These are phyloP conservation scores for Zingel zingel DNA, from an alignment of 2,113 vertebrate species.

Conservation along the genomic window DNA sequence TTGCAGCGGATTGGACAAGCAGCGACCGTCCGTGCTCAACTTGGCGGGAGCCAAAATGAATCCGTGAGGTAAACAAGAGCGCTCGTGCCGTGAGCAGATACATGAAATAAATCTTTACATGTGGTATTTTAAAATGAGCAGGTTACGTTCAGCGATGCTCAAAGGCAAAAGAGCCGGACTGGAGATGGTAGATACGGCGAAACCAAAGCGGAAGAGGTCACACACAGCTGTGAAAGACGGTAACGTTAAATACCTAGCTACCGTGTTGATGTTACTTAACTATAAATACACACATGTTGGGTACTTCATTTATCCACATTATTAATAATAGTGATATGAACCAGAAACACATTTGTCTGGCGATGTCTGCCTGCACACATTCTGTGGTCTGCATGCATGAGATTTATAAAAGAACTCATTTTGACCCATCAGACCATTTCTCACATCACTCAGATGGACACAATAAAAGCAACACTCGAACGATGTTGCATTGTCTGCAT, in stretches of 20 bases:
- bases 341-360: not conserved
- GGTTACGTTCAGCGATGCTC: constrained; percentile 34
- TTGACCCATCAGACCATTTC: not conserved
- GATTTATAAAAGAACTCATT: not conserved
- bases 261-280: not conserved
- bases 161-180: constrained; percentile 37
- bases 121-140: constrained; percentile 29
- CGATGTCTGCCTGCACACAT: not conserved
- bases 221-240: constrained; percentile 67
- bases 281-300: not conserved
- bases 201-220: constrained; percentile 58
- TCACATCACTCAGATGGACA: not conserved
- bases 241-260: not conserved
- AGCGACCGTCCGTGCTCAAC: not conserved
- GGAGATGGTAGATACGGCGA: constrained; percentile 23
- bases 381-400: not conserved
- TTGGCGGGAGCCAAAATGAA: constrained; percentile 52
- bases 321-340: not conserved
- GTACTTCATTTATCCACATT: not conserved
- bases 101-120: accelerated
- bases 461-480: not conserved
- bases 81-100: not conserved
- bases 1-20: constrained; percentile 57
- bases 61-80: not conserved
- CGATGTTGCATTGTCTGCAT: not conserved